Evolutionary conservation across 2,113 vertebrate species (phyloP).

Genomic region (Cervus canadensis): DNA sequence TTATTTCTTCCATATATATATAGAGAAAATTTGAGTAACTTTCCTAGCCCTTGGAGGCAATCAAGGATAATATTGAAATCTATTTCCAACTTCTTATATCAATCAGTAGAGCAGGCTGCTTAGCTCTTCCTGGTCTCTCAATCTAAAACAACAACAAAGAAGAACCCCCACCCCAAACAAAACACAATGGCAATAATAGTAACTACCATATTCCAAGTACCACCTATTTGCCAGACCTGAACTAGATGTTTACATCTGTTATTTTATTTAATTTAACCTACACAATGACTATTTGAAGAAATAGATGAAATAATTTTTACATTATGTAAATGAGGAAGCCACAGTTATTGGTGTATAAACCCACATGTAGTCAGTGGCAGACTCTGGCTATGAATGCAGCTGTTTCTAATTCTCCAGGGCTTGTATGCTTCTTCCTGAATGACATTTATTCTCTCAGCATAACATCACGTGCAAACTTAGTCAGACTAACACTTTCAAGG

Average conservation of each 20-base stretch:
- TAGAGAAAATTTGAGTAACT: slow-evolving; percentile 33
- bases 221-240: neutral
- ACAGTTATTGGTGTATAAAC: neutral
- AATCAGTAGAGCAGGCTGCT: neutral
- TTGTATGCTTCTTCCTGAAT: neutral
- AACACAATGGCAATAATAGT: neutral
- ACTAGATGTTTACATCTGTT: neutral
- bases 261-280: neutral
- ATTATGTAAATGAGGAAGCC: neutral
- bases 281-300: neutral
- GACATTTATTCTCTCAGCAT: neutral
- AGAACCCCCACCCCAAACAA: neutral
- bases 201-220: neutral
- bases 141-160: neutral
- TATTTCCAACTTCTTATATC: neutral
- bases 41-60: neutral
- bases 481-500: neutral
- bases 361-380: neutral
- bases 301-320: neutral
- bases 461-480: neutral
- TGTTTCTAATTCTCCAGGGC: neutral
- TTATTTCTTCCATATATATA: neutral
- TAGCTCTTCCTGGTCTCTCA: neutral
- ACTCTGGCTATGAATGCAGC: neutral
- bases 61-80: neutral